Evolutionary conservation across 1,140 invertebrate species (phyloP).

Genomic region (Camponotus pennsylvanicus): DNA sequence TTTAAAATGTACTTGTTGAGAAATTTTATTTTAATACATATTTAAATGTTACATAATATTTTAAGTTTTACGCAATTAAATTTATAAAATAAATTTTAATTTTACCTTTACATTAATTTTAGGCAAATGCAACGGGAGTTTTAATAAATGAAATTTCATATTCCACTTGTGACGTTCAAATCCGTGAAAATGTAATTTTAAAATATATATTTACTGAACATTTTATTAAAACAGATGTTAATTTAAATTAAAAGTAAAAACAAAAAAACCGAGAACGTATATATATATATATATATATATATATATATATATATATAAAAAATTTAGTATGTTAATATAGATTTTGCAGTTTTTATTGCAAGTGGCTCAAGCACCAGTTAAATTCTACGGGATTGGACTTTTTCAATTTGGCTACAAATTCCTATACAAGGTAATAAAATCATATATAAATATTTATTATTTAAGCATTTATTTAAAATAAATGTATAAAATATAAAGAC

Average conservation of each 20-base stretch:
- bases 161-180: not conserved
- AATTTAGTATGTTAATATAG: not conserved
- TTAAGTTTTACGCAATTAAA: no score
- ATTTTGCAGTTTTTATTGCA: conserved; percentile 25
- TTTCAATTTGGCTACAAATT: conserved; percentile 42
- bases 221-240: not conserved
- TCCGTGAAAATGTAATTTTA: conserved; percentile 24
- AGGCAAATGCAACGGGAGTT: not conserved
- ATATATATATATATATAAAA: not conserved
- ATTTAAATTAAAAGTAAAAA: not conserved
- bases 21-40: no score
- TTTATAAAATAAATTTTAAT: not conserved
- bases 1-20: no score
- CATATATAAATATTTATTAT: not conserved
- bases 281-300: no score
- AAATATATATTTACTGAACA: not conserved
- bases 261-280: not conserved
- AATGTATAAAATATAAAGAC: not conserved
- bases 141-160: conserved; percentile 7
- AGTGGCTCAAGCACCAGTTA: not conserved
- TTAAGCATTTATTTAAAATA: not conserved
- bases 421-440: not conserved
- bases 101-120: not conserved
- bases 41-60: no score
- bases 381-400: conserved; percentile 23